A percentile compares a stretch with the other conserved stretches of the same genome.
Evolutionary conservation across 2,797 vertebrate genomes (phyloP).

Genomic region (Callimico goeldii): DNA sequence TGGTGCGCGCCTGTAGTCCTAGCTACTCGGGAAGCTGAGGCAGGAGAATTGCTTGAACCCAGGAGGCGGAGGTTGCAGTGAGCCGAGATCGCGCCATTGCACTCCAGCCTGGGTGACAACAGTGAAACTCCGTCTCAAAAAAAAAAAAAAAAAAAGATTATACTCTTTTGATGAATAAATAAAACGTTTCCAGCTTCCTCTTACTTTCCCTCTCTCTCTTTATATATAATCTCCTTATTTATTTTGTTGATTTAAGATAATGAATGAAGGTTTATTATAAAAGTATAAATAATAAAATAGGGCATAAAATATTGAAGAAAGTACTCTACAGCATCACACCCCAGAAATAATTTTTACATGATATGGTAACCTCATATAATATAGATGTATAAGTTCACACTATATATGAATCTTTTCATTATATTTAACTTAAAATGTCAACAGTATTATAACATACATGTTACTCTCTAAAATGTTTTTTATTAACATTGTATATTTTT

Average conservation of each 20-base stretch:
- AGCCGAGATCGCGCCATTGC: too few relatives aligned
- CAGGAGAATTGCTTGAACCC: too few relatives aligned
- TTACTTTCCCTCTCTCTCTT: not conserved
- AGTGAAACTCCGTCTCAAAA: too few relatives aligned
- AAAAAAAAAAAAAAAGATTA: not conserved
- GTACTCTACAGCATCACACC: not conserved
- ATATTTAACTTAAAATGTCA: not conserved
- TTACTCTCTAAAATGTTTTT: not conserved
- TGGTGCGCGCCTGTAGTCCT: too few relatives aligned
- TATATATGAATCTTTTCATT: not conserved
- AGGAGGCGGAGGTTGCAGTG: too few relatives aligned
- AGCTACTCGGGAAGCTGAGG: too few relatives aligned
- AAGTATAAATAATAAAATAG: not conserved
- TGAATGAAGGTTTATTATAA: not conserved
- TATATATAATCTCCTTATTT: not conserved
- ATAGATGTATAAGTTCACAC: not conserved
- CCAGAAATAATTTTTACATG: not conserved
- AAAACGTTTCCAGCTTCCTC: not conserved
- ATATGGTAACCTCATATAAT: not conserved
- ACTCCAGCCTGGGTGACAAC: too few relatives aligned
- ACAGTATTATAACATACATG: not conserved
- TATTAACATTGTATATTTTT: not conserved
- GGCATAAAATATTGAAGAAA: not conserved
- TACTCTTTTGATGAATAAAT: not conserved
- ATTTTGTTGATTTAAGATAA: not conserved